phyloP scores from a whole-genome alignment of 2,797 vertebrate genomes.

The Brotogeris chrysoptera region DNA sequence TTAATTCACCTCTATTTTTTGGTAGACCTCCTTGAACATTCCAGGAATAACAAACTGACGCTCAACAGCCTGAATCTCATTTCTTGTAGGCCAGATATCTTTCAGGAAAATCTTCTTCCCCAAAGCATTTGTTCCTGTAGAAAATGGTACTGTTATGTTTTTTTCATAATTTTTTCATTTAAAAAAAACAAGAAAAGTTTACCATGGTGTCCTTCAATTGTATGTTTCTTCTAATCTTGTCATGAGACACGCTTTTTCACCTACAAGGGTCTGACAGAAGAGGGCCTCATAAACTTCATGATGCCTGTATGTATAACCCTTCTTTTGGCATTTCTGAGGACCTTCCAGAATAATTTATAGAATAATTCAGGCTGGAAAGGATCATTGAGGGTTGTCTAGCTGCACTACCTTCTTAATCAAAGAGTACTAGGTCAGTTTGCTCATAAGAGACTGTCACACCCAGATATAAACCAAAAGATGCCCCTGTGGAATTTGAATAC shows the following conservation, averaged over 20 bases:
- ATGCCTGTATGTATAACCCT: neutral
- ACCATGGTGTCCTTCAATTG: neutral
- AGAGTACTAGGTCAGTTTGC: neutral
- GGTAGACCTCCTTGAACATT: conserved; percentile 97
- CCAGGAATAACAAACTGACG: conserved; percentile 90
- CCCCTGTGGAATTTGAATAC: neutral
- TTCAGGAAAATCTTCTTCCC: conserved; percentile 89
- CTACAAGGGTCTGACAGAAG: neutral
- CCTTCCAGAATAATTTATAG: neutral
- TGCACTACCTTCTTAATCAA: neutral
- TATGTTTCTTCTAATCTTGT: neutral
- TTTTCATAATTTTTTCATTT: neutral
- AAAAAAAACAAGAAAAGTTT: neutral
- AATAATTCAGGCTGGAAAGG: neutral
- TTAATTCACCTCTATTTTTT: conserved; percentile 91
- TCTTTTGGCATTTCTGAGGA: neutral
- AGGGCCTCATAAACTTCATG: neutral
- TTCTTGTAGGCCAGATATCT: conserved; percentile 94
- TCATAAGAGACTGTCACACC: neutral
- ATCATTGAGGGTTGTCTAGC: neutral
- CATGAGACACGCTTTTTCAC: neutral
- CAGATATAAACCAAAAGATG: neutral
- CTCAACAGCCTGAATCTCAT: conserved; percentile 94
- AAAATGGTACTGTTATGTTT: neutral
- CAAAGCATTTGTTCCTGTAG: conserved; percentile 79